These are phyloP conservation scores for Miichthys miiuy DNA, from an alignment of 2,797 vertebrate genomes.

Conservation along the genomic window DNA sequence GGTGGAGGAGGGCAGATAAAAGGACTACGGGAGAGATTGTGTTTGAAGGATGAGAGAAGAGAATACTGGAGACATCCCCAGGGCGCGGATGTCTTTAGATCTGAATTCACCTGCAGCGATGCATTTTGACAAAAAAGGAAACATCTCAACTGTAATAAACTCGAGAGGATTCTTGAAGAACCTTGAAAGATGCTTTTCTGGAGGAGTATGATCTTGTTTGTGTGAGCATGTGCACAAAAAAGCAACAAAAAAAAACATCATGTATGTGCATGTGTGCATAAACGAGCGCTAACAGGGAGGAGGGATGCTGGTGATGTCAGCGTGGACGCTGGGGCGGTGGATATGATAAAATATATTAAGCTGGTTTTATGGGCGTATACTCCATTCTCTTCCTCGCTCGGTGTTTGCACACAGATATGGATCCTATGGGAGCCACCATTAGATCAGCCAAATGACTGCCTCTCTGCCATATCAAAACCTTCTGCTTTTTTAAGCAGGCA, in stretches of 20 bases:
- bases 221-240: slow-evolving; percentile 15
- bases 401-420: slow-evolving; percentile 77
- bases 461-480: slow-evolving; percentile 79
- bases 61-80: slow-evolving; percentile 69
- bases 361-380: slow-evolving; percentile 66
- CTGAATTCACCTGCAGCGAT: slow-evolving; percentile 75
- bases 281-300: slow-evolving; percentile 9
- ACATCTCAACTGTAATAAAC: slow-evolving; percentile 73
- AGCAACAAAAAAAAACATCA: background rate
- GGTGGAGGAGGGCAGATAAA: slow-evolving; percentile 59
- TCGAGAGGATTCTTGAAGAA: slow-evolving; percentile 33
- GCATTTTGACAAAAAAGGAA: slow-evolving; percentile 75
- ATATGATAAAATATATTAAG: slow-evolving; percentile 73
- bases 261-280: slow-evolving; percentile 27
- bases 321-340: slow-evolving; percentile 38
- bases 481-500: slow-evolving; percentile 76
- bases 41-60: slow-evolving; percentile 80
- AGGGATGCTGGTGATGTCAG: slow-evolving; percentile 38
- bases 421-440: slow-evolving; percentile 78
- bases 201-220: slow-evolving; percentile 11
- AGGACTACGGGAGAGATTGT: slow-evolving; percentile 66
- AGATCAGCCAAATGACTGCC: slow-evolving; percentile 78
- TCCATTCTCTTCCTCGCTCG: slow-evolving; percentile 50
- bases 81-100: slow-evolving; percentile 73
- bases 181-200: slow-evolving; percentile 20